Base-by-base conservation (phyloP, 2,888 invertebrate genomes). In the Mechanitis mazaeus region DNA sequence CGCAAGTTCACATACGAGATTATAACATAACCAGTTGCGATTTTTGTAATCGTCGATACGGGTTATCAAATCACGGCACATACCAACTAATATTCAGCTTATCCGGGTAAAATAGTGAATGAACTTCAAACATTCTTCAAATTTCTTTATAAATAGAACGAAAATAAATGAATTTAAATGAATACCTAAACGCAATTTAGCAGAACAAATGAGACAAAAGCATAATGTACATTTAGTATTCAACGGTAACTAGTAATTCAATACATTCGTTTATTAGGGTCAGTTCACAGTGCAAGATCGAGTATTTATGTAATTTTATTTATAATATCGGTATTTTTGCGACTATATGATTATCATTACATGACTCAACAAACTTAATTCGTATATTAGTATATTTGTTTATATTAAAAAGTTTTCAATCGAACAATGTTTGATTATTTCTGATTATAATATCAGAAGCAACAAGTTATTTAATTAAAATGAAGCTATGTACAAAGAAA, bases 11-110 rank as follows among this genome's bases (percentile, higher is more conserved):
- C 54, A 58, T 45, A 54, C 31, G 55, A 62, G 66, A 66, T 62
- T 66, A 68, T 69, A 68, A 61, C 61, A 45, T 57, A 66, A 66
- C 66, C 61, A 60, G 61, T 54, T 53, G 54, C 56, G 61, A 61
- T n/a, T n/a, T n/a, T 66, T 66, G 62, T 62, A 60, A 58, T n/a
- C n/a, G n/a, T n/a, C n/a, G 64, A 66, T 58, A 58, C 62, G 61
- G 66, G 60, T 50, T 45, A 55, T 64, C 59, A 61, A 54, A 54
- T 57, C 64, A 53, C 31, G 56, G 57, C 55, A 50, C 31, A 31
- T 31, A 31, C 31, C 31, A 31, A 50, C 9, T 9, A 9, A 50
- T 2, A 50, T 50, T 31, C 11, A 7, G 9, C 42, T 50, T 31
- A 7, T 31, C 50, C 31, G 31, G 31, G 28, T 50, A n/a, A n/a